phyloP scores from a whole-genome alignment of 2,113 vertebrate genomes.

The Maccullochella peelii region DNA sequence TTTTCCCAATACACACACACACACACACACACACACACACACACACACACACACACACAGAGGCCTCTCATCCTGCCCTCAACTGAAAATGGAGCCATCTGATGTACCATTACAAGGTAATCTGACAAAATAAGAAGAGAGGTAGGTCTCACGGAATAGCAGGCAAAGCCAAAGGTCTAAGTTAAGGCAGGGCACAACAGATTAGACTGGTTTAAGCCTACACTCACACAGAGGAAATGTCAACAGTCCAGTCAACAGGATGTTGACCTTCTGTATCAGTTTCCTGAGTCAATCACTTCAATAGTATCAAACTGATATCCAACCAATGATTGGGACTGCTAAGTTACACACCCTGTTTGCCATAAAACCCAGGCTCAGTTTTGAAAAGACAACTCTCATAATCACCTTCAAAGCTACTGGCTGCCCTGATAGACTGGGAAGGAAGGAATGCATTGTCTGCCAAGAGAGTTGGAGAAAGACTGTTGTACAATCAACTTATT shows the following conservation, averaged over 20 bases:
- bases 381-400: constrained; percentile 44
- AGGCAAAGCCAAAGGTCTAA: constrained; percentile 60
- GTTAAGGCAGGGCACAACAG: constrained; percentile 50
- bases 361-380: constrained; percentile 28
- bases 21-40: constrained; percentile 20
- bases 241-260: constrained; percentile 68
- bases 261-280: constrained; percentile 77
- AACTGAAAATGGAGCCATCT: constrained; percentile 52
- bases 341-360: constrained; percentile 63
- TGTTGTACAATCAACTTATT: constrained; percentile 52
- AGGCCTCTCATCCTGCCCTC: constrained; percentile 11
- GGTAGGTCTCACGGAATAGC: constrained; percentile 35
- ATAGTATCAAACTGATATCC: constrained; percentile 64
- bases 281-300: constrained; percentile 75
- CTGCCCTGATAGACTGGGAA: constrained; percentile 29
- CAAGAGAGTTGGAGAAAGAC: constrained; percentile 50
- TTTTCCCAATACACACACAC: constrained; percentile 58
- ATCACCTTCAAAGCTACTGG: constrained; percentile 48
- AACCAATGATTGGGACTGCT: constrained; percentile 46
- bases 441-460: constrained; percentile 62
- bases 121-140: constrained; percentile 35
- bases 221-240: constrained; percentile 68
- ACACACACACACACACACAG: constrained; percentile 33
- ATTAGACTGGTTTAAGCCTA: constrained; percentile 41
- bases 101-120: constrained; percentile 48